These are phyloP conservation scores for Cyprinodon brontotheroides DNA, from an alignment of 2,113 vertebrate species.

Conservation along the genomic window DNA sequence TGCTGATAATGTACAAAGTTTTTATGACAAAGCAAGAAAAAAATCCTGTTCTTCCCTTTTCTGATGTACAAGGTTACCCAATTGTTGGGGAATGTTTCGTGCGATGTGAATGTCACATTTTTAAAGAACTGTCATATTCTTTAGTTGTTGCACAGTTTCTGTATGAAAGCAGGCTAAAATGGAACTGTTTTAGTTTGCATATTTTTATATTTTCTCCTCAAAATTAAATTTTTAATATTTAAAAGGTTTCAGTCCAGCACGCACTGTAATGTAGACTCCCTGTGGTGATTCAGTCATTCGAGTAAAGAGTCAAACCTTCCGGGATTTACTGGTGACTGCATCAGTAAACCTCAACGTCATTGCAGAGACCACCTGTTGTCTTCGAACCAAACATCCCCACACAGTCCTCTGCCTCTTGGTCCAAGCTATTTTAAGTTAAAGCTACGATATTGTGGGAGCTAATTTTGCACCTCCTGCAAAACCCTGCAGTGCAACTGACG, in stretches of 20 bases:
- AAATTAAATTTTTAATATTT: not conserved
- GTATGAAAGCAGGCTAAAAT: not conserved
- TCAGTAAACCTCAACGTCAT: not conserved
- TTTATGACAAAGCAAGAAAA: conserved; percentile 24
- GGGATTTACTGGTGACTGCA: not conserved
- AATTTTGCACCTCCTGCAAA: conserved; percentile 58
- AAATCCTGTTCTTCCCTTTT: conserved; percentile 59
- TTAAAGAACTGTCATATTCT: not conserved
- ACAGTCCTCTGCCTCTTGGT: conserved; percentile 28
- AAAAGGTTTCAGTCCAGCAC: not conserved
- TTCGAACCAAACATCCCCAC: conserved; percentile 24
- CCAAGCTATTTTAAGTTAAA: conserved; percentile 61
- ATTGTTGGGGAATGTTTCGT: not conserved
- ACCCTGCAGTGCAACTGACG: conserved; percentile 45
- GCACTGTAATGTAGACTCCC: not conserved
- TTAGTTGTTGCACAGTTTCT: not conserved
- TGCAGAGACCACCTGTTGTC: conserved; percentile 29
- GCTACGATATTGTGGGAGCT: conserved; percentile 55
- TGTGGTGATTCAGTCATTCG: not conserved
- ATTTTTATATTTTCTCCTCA: not conserved
- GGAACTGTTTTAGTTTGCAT: not conserved
- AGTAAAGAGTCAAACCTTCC: not conserved
- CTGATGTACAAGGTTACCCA: not conserved
- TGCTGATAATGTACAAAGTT: conserved; percentile 21
- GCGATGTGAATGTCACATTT: not conserved